A percentile compares a stretch with the other conserved stretches of the same genome.
These are phyloP conservation scores for western clawed frog (Xenopus tropicalis) DNA, from an alignment of 2,113 vertebrate species.

Conservation along the genomic window DNA sequence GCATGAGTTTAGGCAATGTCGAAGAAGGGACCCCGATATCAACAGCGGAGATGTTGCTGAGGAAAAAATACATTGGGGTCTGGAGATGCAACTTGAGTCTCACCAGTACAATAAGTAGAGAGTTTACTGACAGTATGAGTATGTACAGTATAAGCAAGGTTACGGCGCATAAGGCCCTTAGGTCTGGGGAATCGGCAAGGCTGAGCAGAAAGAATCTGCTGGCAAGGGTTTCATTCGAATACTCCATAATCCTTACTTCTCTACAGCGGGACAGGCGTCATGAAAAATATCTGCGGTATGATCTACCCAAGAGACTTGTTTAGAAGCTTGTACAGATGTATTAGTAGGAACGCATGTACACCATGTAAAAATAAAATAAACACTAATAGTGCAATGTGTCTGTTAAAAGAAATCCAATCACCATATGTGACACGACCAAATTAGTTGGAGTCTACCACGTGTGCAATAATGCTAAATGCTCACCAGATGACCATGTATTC, in stretches of 20 bases:
- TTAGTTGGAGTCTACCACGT: too few relatives aligned
- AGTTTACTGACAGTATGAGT: not conserved
- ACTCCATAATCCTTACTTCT: not conserved
- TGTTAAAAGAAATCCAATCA: too few relatives aligned
- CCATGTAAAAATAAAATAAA: too few relatives aligned
- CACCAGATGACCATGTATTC: too few relatives aligned
- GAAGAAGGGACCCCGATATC: constrained; percentile 14
- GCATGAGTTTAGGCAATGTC: constrained; percentile 7
- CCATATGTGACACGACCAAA: too few relatives aligned
- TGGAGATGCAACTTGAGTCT: not conserved
- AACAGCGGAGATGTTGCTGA: not conserved
- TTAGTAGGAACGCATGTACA: too few relatives aligned
- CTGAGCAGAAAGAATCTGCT: not conserved
- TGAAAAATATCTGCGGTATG: too few relatives aligned
- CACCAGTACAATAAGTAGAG: constrained; percentile 11
- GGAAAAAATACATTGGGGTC: constrained; percentile 14
- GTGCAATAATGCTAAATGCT: too few relatives aligned
- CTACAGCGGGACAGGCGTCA: too few relatives aligned
- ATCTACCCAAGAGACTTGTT: too few relatives aligned
- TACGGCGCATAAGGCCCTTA: not conserved
- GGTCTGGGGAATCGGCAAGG: not conserved
- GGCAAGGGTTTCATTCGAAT: not conserved
- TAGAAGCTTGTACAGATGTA: too few relatives aligned
- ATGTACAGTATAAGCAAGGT: constrained; percentile 5
- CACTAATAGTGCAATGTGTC: too few relatives aligned